A percentile compares a stretch with the other conserved stretches of the same genome.
Conservation (phyloP, 2,888 invertebrate genomes). For the Euplagia quadripunctaria region DNA sequence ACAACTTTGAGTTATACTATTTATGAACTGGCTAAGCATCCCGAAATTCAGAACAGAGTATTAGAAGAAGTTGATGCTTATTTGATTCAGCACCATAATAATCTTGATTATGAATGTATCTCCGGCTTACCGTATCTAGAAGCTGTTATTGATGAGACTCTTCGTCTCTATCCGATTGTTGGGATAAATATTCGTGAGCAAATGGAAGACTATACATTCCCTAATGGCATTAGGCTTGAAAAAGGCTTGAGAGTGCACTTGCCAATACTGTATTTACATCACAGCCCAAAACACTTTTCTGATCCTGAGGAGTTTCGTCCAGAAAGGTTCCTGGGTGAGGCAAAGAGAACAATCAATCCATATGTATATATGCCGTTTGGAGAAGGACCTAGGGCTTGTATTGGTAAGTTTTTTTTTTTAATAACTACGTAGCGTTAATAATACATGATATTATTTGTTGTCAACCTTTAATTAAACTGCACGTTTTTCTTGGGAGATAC, state of each 20-base stretch:
- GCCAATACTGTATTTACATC: slow-evolving; percentile 56
- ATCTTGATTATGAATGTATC: slow-evolving; percentile 61
- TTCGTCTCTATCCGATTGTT: slow-evolving; percentile 63
- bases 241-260: slow-evolving; percentile 45
- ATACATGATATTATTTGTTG: neutral
- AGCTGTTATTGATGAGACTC: slow-evolving; percentile 61
- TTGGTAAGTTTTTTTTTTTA: slow-evolving; percentile 16
- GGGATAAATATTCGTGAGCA: slow-evolving; percentile 56
- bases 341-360: slow-evolving; percentile 55
- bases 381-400: slow-evolving; percentile 62
- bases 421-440: neutral
- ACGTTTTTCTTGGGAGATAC: neutral
- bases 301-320: slow-evolving; percentile 85
- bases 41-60: slow-evolving; percentile 52
- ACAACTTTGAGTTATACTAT: slow-evolving; percentile 58
- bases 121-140: slow-evolving; percentile 61
- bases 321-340: slow-evolving; percentile 83
- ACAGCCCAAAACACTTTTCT: slow-evolving; percentile 80
- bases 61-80: slow-evolving; percentile 64
- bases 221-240: slow-evolving; percentile 49
- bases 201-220: slow-evolving; percentile 53
- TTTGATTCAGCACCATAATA: slow-evolving; percentile 47
- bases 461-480: neutral
- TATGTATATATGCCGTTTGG: slow-evolving; percentile 78
- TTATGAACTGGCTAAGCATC: slow-evolving; percentile 64